Evolutionary conservation across 2,888 invertebrate species (phyloP), one percentile per base, ranked within the genome.

Genomic region (Pycnomerus fuliginosus): DNA sequence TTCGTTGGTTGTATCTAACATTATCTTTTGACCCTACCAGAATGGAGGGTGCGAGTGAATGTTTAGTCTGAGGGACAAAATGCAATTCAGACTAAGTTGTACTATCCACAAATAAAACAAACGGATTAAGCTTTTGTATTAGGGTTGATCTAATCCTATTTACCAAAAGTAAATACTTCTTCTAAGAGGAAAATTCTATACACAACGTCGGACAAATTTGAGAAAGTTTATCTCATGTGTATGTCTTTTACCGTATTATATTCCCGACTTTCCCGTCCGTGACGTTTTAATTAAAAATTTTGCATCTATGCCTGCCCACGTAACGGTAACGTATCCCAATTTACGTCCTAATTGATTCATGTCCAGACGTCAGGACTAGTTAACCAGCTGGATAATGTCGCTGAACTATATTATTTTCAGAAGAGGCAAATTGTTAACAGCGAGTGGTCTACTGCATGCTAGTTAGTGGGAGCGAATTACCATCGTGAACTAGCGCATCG

Each of bases 381-480:
- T 8, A 33, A 20, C 32, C 37, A 5, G 22, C 17, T 7, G 13
- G 11, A 10, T 12, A 28, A 20, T 7, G 5, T 7, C 5, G 20
- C 20, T 7, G 7, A 7, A 4, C 8, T 20, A 20, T 20, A 20
- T 20, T 7, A 20, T 14, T 4, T 30, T 15, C 3, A 7, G 5
- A 10, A 3, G 11, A 14, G n/a, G n/a, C n/a, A n/a, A n/a, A n/a
- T n/a, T n/a, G n/a, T n/a, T n/a, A n/a, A n/a, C n/a, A n/a, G n/a
- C n/a, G n/a, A n/a, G n/a, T 41, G 20, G 16, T 5, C 3, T 5
- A 3, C 36, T 13, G 7, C n/a, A 3, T 10, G 43, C 32, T 38
- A 38, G 44, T 44, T 44, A 36, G 36, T 25, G 24, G 29, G 23
- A 42, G 34, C 41, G 41, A 35, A 36, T 42, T 42, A 30, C 35